phyloP scores from a whole-genome alignment of 2,113 vertebrate species.

The Nothobranchius furzeri region DNA sequence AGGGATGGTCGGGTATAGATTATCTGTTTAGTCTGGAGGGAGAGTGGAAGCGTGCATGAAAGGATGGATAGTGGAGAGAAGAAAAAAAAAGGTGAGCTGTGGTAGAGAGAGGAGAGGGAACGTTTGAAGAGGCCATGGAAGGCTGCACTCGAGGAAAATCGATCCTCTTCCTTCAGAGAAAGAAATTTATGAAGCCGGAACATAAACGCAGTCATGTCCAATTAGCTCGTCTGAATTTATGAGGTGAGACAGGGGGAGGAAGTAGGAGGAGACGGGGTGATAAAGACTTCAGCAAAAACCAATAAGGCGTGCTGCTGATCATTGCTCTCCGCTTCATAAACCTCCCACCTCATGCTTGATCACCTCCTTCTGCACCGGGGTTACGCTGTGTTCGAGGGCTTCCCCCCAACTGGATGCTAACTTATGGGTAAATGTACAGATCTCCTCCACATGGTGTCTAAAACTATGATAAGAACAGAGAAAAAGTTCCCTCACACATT shows the following conservation, averaged over 20 bases:
- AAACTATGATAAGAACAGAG: background rate
- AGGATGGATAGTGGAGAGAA: conserved; percentile 25
- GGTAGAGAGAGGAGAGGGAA: conserved; percentile 19
- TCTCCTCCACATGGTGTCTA: background rate
- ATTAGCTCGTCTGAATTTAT: conserved; percentile 75
- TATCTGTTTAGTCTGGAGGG: conserved; percentile 46
- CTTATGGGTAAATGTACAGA: conserved; percentile 9
- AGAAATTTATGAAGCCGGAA: conserved; percentile 79
- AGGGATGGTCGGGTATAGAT: conserved; percentile 58
- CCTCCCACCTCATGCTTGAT: conserved; percentile 39
- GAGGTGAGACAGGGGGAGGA: conserved; percentile 54
- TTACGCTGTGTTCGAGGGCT: background rate
- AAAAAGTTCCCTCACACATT: background rate
- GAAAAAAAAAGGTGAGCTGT: conserved; percentile 12
- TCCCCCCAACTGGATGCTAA: background rate
- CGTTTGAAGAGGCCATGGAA: conserved; percentile 53
- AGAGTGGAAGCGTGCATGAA: conserved; percentile 17
- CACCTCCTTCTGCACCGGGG: conserved; percentile 4
- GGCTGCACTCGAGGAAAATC: conserved; percentile 72
- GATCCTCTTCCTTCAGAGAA: conserved; percentile 72
- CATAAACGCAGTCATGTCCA: conserved; percentile 80
- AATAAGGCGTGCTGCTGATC: conserved; percentile 71
- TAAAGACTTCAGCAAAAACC: conserved; percentile 73
- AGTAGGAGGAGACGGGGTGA: conserved; percentile 62
- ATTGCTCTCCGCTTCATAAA: conserved; percentile 56